A percentile compares a stretch with the other conserved stretches of the same genome.
Conservation (phyloP, 2,113 vertebrate species). For the Sceloporus tristichus region DNA sequence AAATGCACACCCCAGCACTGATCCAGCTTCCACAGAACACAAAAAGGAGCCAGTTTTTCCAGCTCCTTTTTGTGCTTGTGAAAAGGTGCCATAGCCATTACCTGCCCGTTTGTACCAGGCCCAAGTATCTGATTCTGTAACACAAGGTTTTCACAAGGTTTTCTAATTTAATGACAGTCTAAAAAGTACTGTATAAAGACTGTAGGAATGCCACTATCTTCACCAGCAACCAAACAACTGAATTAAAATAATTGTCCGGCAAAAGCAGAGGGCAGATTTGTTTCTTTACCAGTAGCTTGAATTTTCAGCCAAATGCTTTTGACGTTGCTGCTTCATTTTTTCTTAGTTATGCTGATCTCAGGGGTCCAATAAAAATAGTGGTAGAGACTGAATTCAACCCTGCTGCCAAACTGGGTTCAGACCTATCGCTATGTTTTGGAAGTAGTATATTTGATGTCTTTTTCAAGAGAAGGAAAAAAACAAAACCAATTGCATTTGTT, state of each 20-base stretch:
- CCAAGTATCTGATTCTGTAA: not conserved
- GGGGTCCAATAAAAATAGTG: not conserved
- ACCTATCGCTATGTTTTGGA: not conserved
- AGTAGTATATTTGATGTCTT: constrained; percentile 3
- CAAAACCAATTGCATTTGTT: constrained; percentile 16
- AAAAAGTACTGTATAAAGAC: not conserved
- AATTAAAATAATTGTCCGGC: constrained; percentile 15
- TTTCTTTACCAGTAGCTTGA: constrained; percentile 21
- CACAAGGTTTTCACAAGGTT: not conserved
- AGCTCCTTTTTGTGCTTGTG: too few relatives aligned
- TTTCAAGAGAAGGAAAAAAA: constrained; percentile 23
- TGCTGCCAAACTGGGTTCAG: not conserved
- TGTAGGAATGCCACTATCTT: not conserved
- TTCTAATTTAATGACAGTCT: not conserved
- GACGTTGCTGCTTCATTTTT: constrained; percentile 26
- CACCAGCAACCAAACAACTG: not conserved
- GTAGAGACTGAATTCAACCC: not conserved
- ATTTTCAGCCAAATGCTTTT: constrained; percentile 24
- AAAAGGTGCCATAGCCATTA: too few relatives aligned
- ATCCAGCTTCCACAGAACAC: too few relatives aligned
- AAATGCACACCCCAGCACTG: too few relatives aligned
- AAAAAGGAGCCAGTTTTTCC: too few relatives aligned
- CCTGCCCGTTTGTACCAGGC: too few relatives aligned
- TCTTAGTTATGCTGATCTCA: constrained; percentile 25
- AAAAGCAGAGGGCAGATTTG: not conserved